Evolutionary conservation across 2,888 invertebrate genomes (phyloP), one percentile per base, ranked within the genome.

Genomic region (Philopedon plagiatum): DNA sequence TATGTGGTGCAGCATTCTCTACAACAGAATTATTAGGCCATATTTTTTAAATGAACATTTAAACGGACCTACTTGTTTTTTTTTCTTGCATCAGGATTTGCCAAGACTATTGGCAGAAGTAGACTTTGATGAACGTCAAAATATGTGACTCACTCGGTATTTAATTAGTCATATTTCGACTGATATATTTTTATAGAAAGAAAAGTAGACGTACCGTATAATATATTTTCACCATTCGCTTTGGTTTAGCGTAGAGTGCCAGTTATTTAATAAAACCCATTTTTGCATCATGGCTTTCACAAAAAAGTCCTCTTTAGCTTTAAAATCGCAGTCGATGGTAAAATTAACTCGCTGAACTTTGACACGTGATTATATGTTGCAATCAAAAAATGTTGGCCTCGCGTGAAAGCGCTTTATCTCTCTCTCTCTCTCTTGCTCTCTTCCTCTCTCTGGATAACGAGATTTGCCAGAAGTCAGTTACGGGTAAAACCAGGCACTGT

Each of bases 341-440:
- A 78, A 79, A 79, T 82, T 81, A 81, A 81, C 80, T 81, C 81
- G 80, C 78, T 78, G 80, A 76, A 82, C 82, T 83, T 80, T 81
- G 80, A 81, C 83, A 83, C 82, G 83, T 82, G 82, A 84, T 84
- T 84, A 83, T 81, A 80, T 78, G 80, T 76, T 76, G 62, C 69
- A 70, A 75, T 74, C 74, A 66, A 70, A 72, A 72, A 68, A 69
- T 73, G 74, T 69, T 72, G 62, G 61, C 66, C 56, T 34, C 71
- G 75, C 75, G 74, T 75, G 73, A 71, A 73, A 69, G 61, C 54
- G 71, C 66, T 44, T 63, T 75, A 49, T 67, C 76, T 71, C 72
- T 73, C n/a, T n/a, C n/a, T n/a, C n/a, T n/a, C n/a, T n/a, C 54
- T 75, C 75, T 69, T n/a, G 61, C 54, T 69, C 66, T 44, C 58